Conservation (phyloP, 2,797 vertebrate genomes). For the Ctenosaura bakeri region DNA sequence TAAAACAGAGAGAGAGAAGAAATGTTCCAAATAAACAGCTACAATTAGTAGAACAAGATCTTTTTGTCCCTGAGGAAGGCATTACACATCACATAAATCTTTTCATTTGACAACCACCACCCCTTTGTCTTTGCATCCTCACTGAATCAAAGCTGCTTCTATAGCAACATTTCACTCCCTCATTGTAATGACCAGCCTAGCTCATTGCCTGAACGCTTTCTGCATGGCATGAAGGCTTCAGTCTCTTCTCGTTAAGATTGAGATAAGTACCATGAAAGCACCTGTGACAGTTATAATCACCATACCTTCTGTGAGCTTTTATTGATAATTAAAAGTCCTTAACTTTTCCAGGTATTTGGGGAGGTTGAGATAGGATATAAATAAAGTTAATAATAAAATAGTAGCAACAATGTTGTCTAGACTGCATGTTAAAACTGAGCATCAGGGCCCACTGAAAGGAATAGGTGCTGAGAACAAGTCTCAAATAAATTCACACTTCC, state of each 20-base stretch:
- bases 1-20: neutral
- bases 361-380: too few species aligned
- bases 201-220: neutral
- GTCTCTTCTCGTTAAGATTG: too few species aligned
- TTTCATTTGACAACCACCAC: neutral
- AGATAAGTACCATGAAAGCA: too few species aligned
- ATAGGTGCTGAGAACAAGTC: neutral
- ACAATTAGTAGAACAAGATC: neutral
- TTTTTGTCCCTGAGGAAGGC: neutral
- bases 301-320: too few species aligned
- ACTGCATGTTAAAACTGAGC: neutral
- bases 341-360: too few species aligned
- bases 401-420: neutral
- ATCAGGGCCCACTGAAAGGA: neutral
- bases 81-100: neutral
- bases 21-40: neutral
- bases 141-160: neutral
- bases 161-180: neutral
- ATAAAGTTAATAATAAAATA: too few species aligned
- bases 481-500: neutral
- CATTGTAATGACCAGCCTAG: neutral
- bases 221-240: neutral
- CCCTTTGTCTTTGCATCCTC: neutral
- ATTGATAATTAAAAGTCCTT: too few species aligned
- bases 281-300: too few species aligned